These are phyloP conservation scores for Clitarchus hookeri DNA, from an alignment of 2,888 invertebrate genomes.

Conservation along the genomic window DNA sequence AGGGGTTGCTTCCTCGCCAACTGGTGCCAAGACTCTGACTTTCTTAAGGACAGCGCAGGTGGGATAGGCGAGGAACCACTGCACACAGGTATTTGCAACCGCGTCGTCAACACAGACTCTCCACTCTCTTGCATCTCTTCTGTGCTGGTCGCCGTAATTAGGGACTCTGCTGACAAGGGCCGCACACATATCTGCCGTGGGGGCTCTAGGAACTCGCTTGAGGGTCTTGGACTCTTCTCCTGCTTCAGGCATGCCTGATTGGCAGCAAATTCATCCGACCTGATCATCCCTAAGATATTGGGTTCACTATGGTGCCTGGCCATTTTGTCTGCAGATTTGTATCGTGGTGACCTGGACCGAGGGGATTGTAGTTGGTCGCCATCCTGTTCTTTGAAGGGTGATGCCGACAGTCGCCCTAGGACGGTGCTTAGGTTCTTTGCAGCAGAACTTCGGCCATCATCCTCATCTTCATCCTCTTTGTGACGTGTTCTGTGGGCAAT, in stretches of 20 bases:
- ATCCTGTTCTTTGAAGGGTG: conserved; percentile 22
- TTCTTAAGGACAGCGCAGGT: conserved; percentile 33
- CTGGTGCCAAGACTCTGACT: conserved; percentile 42
- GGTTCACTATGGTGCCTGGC: conserved; percentile 38
- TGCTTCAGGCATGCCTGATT: conserved; percentile 31
- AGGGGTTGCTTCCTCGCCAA: conserved; percentile 69
- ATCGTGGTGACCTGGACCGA: conserved; percentile 16
- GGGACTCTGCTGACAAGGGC: conserved; percentile 40
- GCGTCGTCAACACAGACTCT: conserved; percentile 55
- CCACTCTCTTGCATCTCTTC: conserved; percentile 49
- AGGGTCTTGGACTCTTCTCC: conserved; percentile 12
- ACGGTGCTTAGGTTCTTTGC: conserved; percentile 42
- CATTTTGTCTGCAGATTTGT: not conserved
- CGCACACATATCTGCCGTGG: conserved; percentile 28
- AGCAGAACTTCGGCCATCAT: conserved; percentile 40
- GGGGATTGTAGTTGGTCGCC: not conserved
- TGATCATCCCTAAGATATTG: conserved; percentile 38
- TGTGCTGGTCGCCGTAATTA: conserved; percentile 39
- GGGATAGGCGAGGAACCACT: conserved; percentile 37
- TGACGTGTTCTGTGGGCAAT: conserved; percentile 45
- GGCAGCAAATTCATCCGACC: conserved; percentile 33
- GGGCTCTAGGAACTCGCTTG: not conserved
- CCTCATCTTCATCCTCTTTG: conserved; percentile 47
- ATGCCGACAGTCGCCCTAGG: conserved; percentile 38
- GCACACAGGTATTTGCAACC: conserved; percentile 54